phyloP scores from a whole-genome alignment of 2,113 vertebrate genomes.

The Parus major region DNA sequence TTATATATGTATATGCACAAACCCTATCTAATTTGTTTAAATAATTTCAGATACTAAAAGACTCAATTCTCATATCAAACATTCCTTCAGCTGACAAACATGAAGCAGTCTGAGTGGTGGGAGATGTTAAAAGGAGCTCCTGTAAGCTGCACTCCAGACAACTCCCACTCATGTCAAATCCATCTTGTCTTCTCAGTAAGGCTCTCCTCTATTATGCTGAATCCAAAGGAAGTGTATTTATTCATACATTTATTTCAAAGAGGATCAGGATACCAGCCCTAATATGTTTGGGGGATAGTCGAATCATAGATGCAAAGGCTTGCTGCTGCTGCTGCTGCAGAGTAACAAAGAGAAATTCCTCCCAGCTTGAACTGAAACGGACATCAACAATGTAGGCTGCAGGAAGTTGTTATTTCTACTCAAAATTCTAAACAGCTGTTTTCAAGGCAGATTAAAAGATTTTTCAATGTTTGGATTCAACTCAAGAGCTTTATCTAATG shows the following conservation, averaged over 20 bases:
- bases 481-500: constrained; percentile 60
- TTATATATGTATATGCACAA: background rate
- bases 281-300: background rate
- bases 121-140: background rate
- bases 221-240: background rate
- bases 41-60: background rate
- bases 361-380: background rate
- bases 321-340: background rate
- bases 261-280: background rate
- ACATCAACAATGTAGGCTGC: constrained; percentile 37
- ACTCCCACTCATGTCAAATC: background rate
- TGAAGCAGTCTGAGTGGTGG: background rate
- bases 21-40: background rate
- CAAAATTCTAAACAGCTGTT: constrained; percentile 60
- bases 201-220: background rate
- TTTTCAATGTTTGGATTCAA: constrained; percentile 55
- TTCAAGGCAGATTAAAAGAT: constrained; percentile 51
- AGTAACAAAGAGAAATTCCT: constrained; percentile 44
- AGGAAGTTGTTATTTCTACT: constrained; percentile 53
- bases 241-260: background rate
- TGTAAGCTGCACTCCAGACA: background rate
- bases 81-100: background rate
- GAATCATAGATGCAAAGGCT: background rate
- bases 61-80: background rate
- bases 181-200: background rate